Base-by-base conservation (phyloP, 2,888 invertebrate genomes). In the Lucinisca nassula region DNA sequence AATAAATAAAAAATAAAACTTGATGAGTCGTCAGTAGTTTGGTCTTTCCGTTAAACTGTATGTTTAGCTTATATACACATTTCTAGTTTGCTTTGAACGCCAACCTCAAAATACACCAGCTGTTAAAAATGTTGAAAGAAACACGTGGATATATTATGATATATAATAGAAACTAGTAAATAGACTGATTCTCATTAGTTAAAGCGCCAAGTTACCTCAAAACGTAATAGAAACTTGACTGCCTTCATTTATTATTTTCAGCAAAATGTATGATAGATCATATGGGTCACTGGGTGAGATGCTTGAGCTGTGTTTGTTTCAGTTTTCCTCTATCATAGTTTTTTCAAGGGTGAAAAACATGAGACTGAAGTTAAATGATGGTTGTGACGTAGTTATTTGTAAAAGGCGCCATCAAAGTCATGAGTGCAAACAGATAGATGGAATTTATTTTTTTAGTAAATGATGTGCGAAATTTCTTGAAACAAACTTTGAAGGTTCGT, bases 141-240 rank as follows among this genome's bases (percentile, higher is more conserved):
- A 32, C 82, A 76, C 74, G 80, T 82, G 75, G 45, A 76, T 82
- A 82, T 74, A 81, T 75, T 75, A 58, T 82, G 82, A 82, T 82
- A 76, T 75, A 82, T 82, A 58, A 75, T 35, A 67, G 67, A 40
- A 35, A 67, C 67, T 67, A 35, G 35, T 35, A 67, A 35, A 67
- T 67, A 67, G 67, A 67, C 67, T 67, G 67, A 61, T 73, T 58
- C 72, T 55, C 79, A 72, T 79, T 72, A 45, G 79, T 70, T 72
- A 79, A 72, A 72, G 38, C 49, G 32, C 49, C 75, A 45, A 51
- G 51, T 49, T 75, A 32, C 30, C 49, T 49, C 45, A 27, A 51
- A 49, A 21, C 58, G 77, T 77, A 77, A 77, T 77, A 51, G 77
- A 38, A 77, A 55, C 27, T 38, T 77, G 77, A 77, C 77, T 51